These are phyloP conservation scores for Cactoblastis cactorum DNA, from an alignment of 2,888 invertebrate genomes.

Conservation along the genomic window DNA sequence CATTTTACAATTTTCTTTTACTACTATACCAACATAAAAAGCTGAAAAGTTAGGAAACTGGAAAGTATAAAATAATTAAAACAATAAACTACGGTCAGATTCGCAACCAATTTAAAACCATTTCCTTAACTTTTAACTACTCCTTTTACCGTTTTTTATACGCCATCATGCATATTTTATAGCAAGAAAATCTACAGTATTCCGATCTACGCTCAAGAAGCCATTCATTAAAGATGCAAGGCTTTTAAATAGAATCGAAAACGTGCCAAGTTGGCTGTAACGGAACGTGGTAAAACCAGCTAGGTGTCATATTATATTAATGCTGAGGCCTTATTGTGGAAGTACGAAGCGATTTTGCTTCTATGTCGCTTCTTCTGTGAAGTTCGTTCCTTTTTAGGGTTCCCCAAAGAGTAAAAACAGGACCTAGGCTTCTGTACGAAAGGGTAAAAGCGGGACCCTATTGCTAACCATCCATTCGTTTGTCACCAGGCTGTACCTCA, in stretches of 20 bases:
- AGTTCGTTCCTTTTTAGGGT: no score
- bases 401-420: no score
- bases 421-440: no score
- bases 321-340: constrained; percentile 6
- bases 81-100: no score
- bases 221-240: constrained; percentile 60
- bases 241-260: constrained; percentile 71
- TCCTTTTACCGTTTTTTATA: neutral
- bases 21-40: no score
- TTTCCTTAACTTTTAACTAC: neutral
- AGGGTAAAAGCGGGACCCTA: no score
- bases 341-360: neutral
- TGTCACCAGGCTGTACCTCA: no score
- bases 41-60: no score
- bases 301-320: constrained; percentile 15
- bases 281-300: constrained; percentile 8
- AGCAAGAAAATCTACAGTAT: constrained; percentile 12
- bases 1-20: no score
- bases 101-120: no score
- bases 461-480: no score
- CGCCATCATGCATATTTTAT: constrained; percentile 9
- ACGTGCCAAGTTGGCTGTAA: constrained; percentile 51
- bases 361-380: neutral
- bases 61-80: no score
- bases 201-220: constrained; percentile 14